phyloP scores from a whole-genome alignment of 2,888 invertebrate species.

The Xylophagus ater region DNA sequence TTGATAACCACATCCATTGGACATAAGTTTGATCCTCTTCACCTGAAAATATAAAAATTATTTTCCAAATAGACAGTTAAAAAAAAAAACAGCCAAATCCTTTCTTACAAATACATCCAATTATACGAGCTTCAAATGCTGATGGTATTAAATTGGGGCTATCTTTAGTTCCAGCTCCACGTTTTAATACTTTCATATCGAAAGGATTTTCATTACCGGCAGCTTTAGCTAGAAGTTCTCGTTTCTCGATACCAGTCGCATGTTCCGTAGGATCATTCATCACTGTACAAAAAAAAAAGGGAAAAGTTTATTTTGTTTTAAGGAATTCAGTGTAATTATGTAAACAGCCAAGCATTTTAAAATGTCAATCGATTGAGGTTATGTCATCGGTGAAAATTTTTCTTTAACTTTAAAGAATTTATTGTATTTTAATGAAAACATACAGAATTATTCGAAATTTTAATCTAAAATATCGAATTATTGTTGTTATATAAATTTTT shows the following conservation, averaged over 20 bases:
- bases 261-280: conserved; percentile 85
- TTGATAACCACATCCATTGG: conserved; percentile 92
- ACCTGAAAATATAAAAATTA: conserved; percentile 39
- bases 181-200: conserved; percentile 70
- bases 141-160: conserved; percentile 85
- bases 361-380: neutral
- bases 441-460: neutral
- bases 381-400: neutral
- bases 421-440: neutral
- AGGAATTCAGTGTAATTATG: neutral
- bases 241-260: conserved; percentile 86
- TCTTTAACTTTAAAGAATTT: neutral
- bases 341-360: neutral
- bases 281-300: conserved; percentile 40
- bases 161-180: conserved; percentile 71
- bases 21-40: conserved; percentile 85
- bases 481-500: neutral
- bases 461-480: neutral
- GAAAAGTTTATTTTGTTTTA: neutral
- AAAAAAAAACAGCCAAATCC: neutral
- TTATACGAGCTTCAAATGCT: conserved; percentile 75
- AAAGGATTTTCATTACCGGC: conserved; percentile 84
- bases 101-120: conserved; percentile 81
- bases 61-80: conserved; percentile 1
- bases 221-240: conserved; percentile 73